Evolutionary conservation across 2,113 vertebrate genomes (phyloP).

Genomic region (Spermophilus dauricus): DNA sequence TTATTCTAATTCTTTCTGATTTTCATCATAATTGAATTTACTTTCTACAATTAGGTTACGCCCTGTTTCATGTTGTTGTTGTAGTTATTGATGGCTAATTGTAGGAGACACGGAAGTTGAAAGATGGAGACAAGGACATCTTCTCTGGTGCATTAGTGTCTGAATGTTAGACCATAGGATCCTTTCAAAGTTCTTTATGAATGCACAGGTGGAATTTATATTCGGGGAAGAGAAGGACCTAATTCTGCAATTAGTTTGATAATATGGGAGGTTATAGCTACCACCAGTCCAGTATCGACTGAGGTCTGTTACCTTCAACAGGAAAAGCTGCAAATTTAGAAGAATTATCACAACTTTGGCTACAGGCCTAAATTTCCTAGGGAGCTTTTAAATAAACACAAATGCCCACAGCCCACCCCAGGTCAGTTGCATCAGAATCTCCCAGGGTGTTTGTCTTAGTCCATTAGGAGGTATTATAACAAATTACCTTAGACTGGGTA

Average conservation of each 20-base stretch:
- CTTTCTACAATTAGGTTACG: neutral
- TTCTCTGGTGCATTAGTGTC: neutral
- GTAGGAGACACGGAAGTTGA: neutral
- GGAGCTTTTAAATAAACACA: neutral
- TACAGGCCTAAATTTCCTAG: neutral
- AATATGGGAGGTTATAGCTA: neutral
- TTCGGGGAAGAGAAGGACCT: neutral
- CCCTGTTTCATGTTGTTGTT: neutral
- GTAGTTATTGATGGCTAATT: neutral
- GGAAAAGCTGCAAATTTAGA: neutral
- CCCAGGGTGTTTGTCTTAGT: neutral
- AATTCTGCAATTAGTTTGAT: neutral
- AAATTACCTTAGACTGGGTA: neutral
- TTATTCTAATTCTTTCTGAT: conserved; percentile 11
- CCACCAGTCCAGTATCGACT: neutral
- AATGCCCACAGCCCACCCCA: neutral
- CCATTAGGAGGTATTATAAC: neutral
- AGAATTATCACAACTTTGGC: neutral
- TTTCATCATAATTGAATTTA: conserved; percentile 40
- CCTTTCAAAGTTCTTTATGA: neutral
- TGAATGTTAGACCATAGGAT: neutral
- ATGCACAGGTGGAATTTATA: neutral
- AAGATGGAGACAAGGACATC: neutral
- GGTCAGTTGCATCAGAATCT: neutral
- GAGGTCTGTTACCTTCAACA: neutral